Evolutionary conservation across 2,888 invertebrate species (phyloP), one percentile per base, ranked within the genome.

Genomic region (Eremobia ochroleuca): DNA sequence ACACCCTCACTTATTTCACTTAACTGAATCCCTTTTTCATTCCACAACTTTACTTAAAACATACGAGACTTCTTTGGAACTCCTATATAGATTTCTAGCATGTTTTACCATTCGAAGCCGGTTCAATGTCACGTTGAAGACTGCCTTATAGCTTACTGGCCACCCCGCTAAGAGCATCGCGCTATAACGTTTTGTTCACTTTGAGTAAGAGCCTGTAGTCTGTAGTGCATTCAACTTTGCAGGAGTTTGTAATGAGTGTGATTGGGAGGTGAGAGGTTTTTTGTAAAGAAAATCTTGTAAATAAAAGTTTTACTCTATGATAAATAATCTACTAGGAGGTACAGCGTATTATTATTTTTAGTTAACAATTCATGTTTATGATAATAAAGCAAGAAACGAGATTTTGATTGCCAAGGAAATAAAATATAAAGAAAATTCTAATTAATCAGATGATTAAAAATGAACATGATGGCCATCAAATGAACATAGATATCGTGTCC

Each of bases 161-260:
- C 73, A 15, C 58, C 77, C 82, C 83, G 88, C 90, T 92, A 91
- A 92, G 87, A 92, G 92, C 92, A 89, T 90, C 87, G 77, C 79
- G 87, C 89, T 85, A 91, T 92, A 92, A 92, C 91, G 87, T 89
- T 91, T 91, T 88, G 89, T 90, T 87, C 88, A 88, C 86, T 89
- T 79, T 75, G 81, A 78, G 65, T 81, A 69, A 77, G 66, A 82
- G 72, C 69, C 77, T 67, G 65, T 59, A 79, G 85, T 77, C 64
- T 73, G 68, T 34, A 72, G 89, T 80, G 82, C 73, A 65, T 82
- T 85, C 67, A 84, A 82, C 76, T 82, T 79, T 65, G 43, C 40
- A 31, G 5, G 31, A 73, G 59, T 70, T 72, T n/a, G 43, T 73
- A 84, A 71, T 73, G 59, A 77, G 59, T 28, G 40, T 31, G 65